Evolutionary conservation across 2,888 invertebrate genomes (phyloP), one percentile per base, ranked within the genome.

Genomic region (Oithona nana): DNA sequence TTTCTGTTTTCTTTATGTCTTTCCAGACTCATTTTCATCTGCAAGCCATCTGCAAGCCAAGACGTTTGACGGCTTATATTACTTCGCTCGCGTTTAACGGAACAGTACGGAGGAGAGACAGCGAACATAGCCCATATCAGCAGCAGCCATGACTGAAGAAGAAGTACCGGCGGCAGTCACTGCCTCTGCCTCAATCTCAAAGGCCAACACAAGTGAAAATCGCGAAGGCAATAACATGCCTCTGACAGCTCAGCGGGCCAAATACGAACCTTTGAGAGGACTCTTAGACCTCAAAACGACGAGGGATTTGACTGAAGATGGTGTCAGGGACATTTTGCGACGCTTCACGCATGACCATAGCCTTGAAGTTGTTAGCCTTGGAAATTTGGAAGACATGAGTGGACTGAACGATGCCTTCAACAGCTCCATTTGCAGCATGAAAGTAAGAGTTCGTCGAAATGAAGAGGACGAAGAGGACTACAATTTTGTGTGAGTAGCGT

Each of bases 321-420:
- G 28, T 24, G 31, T 61, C 22, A 8, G 61, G 2, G 61, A 61
- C 52, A 61, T 61, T 22, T 29, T 61, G 52, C 16, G 61, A 11
- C 26, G 22, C 2, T 16, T 26, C 49, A 26, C 48, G 8, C 22
- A 29, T 16, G 61, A 61, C 31, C 29, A 52, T 54, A 24, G 29
- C 51, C 54, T 61, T 8, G 54, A 51, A 22, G 22, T 61, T 11
- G 24, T 29, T n/a, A 29, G 31, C n/a, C n/a, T 51, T n/a, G 54
- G 61, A 4, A 28, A 26, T 13, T 11, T 61, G 28, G 51, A 51
- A 30, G 61, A 61, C 49, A 61, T 61, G 61, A 30, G 30, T 28
- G 61, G 61, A 4, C n/a, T 50, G 16, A 61, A 61, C 26, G 61
- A 61, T 54, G 61, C 61, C n/a, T 61, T 61, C 49, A 61, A 61